A percentile compares a stretch with the other conserved stretches of the same genome.
Conservation (phyloP, 2,113 vertebrate genomes). For the Oceanodroma tethys region DNA sequence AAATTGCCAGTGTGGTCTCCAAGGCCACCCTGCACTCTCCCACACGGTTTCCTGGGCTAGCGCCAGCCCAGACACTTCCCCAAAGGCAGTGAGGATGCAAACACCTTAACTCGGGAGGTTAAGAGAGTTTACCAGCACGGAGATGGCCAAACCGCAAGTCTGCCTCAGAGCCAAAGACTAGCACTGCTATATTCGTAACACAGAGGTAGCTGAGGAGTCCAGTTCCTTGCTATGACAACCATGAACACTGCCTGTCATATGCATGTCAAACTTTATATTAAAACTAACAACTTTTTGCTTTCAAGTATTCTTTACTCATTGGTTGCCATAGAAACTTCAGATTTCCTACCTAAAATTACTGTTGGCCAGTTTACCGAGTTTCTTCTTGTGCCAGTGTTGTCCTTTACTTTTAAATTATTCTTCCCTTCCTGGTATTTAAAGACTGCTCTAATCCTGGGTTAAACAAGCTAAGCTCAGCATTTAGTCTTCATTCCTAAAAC, state of each 20-base stretch:
- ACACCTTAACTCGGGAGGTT: background rate
- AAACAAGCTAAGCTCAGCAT: background rate
- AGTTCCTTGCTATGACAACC: constrained; percentile 26
- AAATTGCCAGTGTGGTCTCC: fast-evolving
- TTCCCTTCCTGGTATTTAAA: background rate
- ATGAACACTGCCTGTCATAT: background rate
- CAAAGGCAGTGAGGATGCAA: background rate
- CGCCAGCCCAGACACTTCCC: no score
- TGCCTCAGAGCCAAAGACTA: background rate
- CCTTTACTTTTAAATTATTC: background rate
- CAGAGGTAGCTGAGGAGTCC: background rate
- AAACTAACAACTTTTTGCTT: constrained; percentile 11
- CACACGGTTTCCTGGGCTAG: background rate
- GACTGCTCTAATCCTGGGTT: background rate
- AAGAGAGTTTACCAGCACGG: background rate
- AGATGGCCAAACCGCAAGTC: background rate
- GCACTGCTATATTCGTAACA: background rate
- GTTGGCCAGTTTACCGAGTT: background rate
- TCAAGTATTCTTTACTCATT: constrained; percentile 1
- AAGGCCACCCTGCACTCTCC: background rate
- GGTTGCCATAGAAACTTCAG: constrained; percentile 26
- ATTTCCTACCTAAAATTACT: constrained; percentile 31
- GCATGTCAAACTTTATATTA: background rate
- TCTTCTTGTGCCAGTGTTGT: background rate
- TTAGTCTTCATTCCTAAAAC: background rate